Evolutionary conservation across 2,888 invertebrate species (phyloP).

Genomic region (Fragum sueziense): DNA sequence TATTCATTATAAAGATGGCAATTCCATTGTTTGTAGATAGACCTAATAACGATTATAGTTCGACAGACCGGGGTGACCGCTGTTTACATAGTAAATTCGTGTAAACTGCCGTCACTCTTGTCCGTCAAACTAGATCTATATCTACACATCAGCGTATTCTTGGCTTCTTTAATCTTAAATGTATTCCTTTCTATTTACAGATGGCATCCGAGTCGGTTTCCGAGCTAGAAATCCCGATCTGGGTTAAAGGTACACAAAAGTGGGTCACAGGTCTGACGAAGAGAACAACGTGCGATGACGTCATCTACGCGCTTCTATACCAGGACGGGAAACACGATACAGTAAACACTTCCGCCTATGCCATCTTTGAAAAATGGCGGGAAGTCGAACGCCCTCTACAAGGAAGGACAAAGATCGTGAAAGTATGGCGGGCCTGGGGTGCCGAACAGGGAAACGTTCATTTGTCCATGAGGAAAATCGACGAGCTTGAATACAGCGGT

Average conservation of each 20-base stretch:
- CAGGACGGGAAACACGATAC: slow-evolving; percentile 85
- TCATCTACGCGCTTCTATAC: slow-evolving; percentile 88
- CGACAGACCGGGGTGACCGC: too few relatives aligned
- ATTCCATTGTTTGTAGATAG: too few relatives aligned
- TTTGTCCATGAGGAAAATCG: slow-evolving; percentile 76
- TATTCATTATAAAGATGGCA: too few relatives aligned
- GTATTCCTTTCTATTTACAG: slow-evolving; percentile 63
- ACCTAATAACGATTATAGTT: too few relatives aligned
- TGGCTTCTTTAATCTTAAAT: too few relatives aligned
- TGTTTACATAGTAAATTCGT: too few relatives aligned
- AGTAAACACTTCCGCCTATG: slow-evolving; percentile 87
- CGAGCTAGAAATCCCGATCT: slow-evolving; percentile 83
- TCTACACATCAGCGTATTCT: too few relatives aligned
- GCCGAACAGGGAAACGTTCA: slow-evolving; percentile 86
- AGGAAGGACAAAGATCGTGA: slow-evolving; percentile 88
- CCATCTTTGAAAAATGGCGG: slow-evolving; percentile 87
- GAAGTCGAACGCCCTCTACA: slow-evolving; percentile 86
- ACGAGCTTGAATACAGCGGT: slow-evolving; percentile 69
- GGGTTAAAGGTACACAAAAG: slow-evolving; percentile 89
- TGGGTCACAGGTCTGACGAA: slow-evolving; percentile 91
- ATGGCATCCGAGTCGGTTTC: slow-evolving; percentile 57
- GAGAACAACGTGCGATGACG: slow-evolving; percentile 90
- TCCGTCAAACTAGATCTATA: too few relatives aligned
- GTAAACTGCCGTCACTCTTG: too few relatives aligned
- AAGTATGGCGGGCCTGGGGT: slow-evolving; percentile 92